phyloP scores from a whole-genome alignment of 2,797 vertebrate species.

The Lepidocolaptes lacrymiger region DNA sequence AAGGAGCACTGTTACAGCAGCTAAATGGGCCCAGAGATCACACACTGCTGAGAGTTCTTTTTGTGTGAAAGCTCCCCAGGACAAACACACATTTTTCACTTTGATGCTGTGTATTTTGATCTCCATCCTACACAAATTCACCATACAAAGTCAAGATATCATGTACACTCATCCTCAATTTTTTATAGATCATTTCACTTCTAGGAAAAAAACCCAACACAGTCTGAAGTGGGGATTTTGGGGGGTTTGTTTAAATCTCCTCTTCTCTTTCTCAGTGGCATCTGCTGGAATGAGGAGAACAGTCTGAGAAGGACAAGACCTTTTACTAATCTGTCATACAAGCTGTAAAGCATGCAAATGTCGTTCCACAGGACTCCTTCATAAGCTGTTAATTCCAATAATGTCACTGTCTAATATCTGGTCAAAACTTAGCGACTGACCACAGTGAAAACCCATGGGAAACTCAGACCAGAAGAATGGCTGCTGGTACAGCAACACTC shows the following conservation, averaged over 20 bases:
- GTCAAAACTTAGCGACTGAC: background rate
- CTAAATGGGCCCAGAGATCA: background rate
- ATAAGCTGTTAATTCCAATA: conserved; percentile 10
- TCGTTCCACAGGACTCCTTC: background rate
- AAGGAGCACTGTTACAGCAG: background rate
- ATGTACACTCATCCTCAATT: conserved; percentile 7
- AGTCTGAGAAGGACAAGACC: background rate
- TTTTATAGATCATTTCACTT: conserved; percentile 45
- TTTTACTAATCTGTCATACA: background rate
- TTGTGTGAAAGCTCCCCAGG: background rate
- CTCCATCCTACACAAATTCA: conserved; percentile 33
- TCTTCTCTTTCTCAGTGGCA: background rate
- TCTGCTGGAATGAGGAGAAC: background rate
- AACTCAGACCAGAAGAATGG: conserved; percentile 8
- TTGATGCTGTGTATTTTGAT: conserved; percentile 63
- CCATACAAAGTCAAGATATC: conserved; percentile 6
- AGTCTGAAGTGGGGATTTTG: background rate
- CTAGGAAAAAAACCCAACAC: conserved; percentile 18
- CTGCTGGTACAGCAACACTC: background rate
- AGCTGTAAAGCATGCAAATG: background rate
- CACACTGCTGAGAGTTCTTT: background rate
- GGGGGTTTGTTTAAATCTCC: background rate
- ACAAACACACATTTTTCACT: conserved; percentile 23
- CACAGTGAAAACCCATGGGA: conserved; percentile 22
- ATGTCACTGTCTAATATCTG: background rate